phyloP scores from a whole-genome alignment of 2,113 vertebrate genomes.

The Plestiodon gilberti region DNA sequence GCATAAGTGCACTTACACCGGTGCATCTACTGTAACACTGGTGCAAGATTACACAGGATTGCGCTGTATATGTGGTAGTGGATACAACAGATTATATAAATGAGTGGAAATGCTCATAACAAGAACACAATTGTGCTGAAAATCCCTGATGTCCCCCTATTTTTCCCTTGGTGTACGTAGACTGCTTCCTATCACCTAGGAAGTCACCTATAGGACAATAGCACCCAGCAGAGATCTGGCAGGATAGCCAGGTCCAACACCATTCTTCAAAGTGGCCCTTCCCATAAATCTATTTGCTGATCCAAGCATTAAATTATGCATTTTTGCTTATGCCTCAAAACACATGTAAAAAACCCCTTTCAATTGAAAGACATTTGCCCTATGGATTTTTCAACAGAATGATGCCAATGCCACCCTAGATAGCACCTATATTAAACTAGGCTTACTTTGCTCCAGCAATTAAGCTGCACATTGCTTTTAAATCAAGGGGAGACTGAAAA shows the following conservation, averaged over 20 bases:
- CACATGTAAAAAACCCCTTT: not conserved
- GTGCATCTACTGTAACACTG: too few relatives aligned
- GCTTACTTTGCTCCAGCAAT: not conserved
- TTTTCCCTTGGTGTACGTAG: too few relatives aligned
- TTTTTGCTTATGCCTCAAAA: not conserved
- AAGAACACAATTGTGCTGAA: not conserved
- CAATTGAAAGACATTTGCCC: not conserved
- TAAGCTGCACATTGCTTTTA: not conserved
- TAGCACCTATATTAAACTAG: not conserved
- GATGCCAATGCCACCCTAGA: not conserved
- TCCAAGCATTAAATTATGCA: not conserved
- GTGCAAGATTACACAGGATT: too few relatives aligned
- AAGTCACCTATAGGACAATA: not conserved
- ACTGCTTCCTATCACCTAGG: not conserved
- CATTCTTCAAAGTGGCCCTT: not conserved
- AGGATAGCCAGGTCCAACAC: not conserved
- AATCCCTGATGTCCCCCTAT: too few relatives aligned
- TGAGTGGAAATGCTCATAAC: not conserved
- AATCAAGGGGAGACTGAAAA: not conserved
- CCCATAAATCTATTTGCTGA: not conserved
- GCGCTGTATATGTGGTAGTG: too few relatives aligned
- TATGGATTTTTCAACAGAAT: not conserved
- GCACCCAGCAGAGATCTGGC: not conserved
- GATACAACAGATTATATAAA: too few relatives aligned
- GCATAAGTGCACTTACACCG: too few relatives aligned